Conservation (phyloP, 2,797 vertebrate genomes). For the Neosilurus hyrtlii region DNA sequence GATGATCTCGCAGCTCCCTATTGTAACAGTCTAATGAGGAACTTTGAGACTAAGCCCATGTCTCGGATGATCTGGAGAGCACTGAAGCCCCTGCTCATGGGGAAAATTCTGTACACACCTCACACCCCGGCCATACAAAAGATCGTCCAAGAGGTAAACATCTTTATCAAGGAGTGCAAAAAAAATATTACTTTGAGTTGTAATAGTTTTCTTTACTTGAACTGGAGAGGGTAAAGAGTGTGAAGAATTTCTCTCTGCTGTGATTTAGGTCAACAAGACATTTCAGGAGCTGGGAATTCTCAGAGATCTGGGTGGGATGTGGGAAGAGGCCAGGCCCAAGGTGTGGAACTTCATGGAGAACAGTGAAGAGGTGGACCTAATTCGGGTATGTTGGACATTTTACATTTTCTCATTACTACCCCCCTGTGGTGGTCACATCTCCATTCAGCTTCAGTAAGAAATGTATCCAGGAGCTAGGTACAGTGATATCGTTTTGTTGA, state of each 20-base stretch:
- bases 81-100: conserved; percentile 89
- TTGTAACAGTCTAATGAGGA: conserved; percentile 90
- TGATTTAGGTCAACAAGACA: conserved; percentile 87
- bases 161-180: not conserved
- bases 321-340: conserved; percentile 90
- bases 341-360: conserved; percentile 91
- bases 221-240: not conserved
- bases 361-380: conserved; percentile 84
- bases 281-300: conserved; percentile 93
- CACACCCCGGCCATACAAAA: conserved; percentile 82
- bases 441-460: not conserved
- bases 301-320: conserved; percentile 90
- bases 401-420: conserved; percentile 12
- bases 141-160: conserved; percentile 86
- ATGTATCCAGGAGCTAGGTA: not conserved
- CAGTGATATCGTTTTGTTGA: not conserved
- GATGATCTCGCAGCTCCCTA: conserved; percentile 79
- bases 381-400: conserved; percentile 77
- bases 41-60: conserved; percentile 89
- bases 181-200: not conserved
- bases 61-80: conserved; percentile 95
- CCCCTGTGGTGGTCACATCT: not conserved
- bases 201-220: not conserved
- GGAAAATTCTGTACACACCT: conserved; percentile 94
- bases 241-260: not conserved